Evolutionary conservation across 1,140 invertebrate species (phyloP).

Genomic region (Papilio glaucus): DNA sequence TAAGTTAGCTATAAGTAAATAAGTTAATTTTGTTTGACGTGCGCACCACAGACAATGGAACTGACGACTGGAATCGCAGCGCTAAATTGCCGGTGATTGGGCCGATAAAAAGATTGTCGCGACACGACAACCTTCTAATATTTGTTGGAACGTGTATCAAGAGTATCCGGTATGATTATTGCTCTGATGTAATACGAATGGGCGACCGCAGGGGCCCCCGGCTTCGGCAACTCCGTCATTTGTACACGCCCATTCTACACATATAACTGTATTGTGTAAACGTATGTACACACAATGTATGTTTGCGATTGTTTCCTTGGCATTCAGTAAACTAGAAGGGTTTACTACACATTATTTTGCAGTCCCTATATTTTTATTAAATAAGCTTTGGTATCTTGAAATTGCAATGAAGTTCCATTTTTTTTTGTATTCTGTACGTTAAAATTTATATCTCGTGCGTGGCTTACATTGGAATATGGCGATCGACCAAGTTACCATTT

Average conservation of each 20-base stretch:
- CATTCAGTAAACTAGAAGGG: not conserved
- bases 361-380: not conserved
- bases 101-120: slow-evolving; percentile 50
- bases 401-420: too few species aligned
- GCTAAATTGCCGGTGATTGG: slow-evolving; percentile 43
- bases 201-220: slow-evolving; percentile 15
- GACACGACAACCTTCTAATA: slow-evolving; percentile 59
- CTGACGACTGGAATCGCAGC: slow-evolving; percentile 25
- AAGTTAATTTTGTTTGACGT: not conserved
- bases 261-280: slow-evolving; percentile 14
- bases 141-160: slow-evolving; percentile 57
- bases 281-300: slow-evolving; percentile 5
- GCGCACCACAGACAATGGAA: not conserved
- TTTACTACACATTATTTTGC: not conserved
- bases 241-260: slow-evolving; percentile 23
- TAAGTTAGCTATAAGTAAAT: too few species aligned
- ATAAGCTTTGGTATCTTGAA: not conserved
- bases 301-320: not conserved
- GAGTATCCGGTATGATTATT: slow-evolving; percentile 66
- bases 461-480: too few species aligned
- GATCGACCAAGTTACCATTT: not conserved
- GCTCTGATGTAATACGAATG: slow-evolving; percentile 58
- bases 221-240: slow-evolving; percentile 11
- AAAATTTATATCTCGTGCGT: too few species aligned
- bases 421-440: too few species aligned